Evolutionary conservation across 2,113 vertebrate genomes (phyloP), one percentile per base, ranked within the genome.

Genomic region (Lutjanus erythropterus): DNA sequence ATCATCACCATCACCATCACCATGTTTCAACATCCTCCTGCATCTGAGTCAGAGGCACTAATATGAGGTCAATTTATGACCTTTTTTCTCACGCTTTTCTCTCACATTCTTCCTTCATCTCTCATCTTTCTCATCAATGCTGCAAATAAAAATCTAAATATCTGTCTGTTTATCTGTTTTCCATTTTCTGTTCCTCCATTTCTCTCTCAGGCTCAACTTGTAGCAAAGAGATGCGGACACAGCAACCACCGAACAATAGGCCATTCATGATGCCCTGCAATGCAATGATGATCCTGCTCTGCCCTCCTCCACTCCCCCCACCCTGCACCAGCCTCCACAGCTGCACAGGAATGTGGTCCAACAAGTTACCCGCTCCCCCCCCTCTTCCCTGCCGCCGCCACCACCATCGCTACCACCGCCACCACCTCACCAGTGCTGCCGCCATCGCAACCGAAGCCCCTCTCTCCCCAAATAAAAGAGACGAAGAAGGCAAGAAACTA

Each of bases 331-430:
- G 92, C 91, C 91, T 94, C 94, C 94, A 94, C 95, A 95, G 95
- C 95, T 96, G 95, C 95, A 95, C 88, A 92, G 89, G 94, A 95
- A 94, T 94, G 94, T 90, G 88, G 94, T 96, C 95, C 95, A 95
- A 95, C 92, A 93, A 93, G 91, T 93, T 78, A 71, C 86, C 86
- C 85, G n/a, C 88, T 46, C 49, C 87, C 86, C 78, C 52, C 23
- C 42, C 21, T 19, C 58, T 29, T 60, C 66, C 27, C 53, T 10
- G 25, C 83, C 23, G 29, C 91, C 86, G 23, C 88, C 80, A 75
- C 89, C 84, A 76, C 89, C 88, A 86, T 83, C 88, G 53, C 88
- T 82, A 89, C 81, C 90, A 75, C 81, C 56, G 50, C 88, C 92
- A 89, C 91, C 90, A 88, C 82, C 86, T 92, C 91, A 87, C 88